Evolutionary conservation across 2,113 vertebrate genomes (phyloP).

Genomic region (Neotragus moschatus): DNA sequence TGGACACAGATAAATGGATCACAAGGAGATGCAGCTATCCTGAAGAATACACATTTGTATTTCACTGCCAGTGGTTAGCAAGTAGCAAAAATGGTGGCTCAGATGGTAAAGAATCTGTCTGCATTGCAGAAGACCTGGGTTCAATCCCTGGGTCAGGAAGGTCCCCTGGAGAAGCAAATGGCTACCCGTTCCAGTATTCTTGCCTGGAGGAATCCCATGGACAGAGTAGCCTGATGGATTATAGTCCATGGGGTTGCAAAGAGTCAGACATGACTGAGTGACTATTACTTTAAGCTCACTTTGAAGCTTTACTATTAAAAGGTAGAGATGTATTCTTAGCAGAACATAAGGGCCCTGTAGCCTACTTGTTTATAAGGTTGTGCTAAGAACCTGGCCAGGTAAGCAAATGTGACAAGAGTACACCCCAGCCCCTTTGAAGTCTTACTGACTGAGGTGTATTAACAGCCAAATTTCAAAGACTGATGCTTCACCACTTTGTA

Average conservation of each 20-base stretch:
- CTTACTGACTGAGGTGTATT: neutral
- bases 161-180: neutral
- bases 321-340: neutral
- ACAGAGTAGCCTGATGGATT: neutral
- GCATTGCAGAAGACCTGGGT: neutral
- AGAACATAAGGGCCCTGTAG: neutral
- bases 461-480: constrained; percentile 49
- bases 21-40: neutral
- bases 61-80: neutral
- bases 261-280: neutral
- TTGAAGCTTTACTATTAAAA: neutral
- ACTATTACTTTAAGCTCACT: neutral
- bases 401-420: neutral
- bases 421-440: neutral
- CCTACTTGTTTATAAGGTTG: neutral
- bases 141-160: neutral
- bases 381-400: neutral
- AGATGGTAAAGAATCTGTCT: neutral
- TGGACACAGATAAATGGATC: neutral
- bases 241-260: neutral
- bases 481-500: neutral
- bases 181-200: neutral
- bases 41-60: neutral
- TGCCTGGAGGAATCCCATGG: neutral
- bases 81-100: neutral